Evolutionary conservation across 2,888 invertebrate species (phyloP).

Genomic region (Magallana nippona): DNA sequence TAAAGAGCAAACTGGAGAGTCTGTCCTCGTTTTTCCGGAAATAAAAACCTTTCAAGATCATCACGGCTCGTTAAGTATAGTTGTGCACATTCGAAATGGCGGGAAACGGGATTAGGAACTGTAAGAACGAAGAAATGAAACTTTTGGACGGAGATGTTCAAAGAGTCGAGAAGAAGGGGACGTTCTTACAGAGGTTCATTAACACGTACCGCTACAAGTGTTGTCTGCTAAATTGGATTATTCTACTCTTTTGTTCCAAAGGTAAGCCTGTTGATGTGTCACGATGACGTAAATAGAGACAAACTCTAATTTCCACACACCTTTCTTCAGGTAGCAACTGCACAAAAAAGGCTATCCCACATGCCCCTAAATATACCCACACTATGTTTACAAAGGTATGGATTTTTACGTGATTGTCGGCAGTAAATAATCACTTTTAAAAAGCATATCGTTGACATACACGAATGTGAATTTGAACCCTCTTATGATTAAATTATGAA

Average conservation of each 20-base stretch:
- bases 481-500: no score
- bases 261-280: conserved; percentile 54
- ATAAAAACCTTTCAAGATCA: conserved; percentile 5
- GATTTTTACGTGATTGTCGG: no score
- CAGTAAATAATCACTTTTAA: no score
- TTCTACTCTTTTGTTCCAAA: conserved; percentile 61
- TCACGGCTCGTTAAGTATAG: neutral
- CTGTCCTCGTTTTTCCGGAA: neutral
- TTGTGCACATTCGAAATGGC: neutral
- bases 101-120: neutral
- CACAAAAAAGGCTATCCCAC: no score
- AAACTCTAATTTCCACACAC: no score
- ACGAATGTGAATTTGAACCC: no score
- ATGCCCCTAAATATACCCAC: no score
- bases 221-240: conserved; percentile 64
- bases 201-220: conserved; percentile 58
- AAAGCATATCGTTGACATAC: no score
- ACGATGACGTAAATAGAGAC: no score
- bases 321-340: no score
- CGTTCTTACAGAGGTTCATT: conserved; percentile 60
- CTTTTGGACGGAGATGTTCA: neutral
- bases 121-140: conserved; percentile 13
- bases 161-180: conserved; percentile 43
- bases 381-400: no score
- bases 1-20: neutral